Base-by-base conservation (phyloP, 1,140 invertebrate genomes). In the Leptoteleia sp. region DNA sequence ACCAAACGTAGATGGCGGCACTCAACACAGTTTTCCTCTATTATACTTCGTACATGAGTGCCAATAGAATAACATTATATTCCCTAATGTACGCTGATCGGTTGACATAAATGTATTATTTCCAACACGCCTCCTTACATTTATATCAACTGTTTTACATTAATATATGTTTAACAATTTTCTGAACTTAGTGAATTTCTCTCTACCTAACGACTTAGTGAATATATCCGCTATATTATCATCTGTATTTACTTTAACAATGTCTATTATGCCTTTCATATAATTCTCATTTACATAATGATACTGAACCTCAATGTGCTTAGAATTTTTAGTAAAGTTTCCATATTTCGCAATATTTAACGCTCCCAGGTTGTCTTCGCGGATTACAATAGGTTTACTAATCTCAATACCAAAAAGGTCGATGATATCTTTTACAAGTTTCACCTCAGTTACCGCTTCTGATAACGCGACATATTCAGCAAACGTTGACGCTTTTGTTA, bases 391-490 rank as follows among this genome's bases (percentile, higher is more conserved):
- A 2, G 19, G 19, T 5, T 5, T 22, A 22, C 19, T 3, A 22
- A 3, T 22, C 5, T 22, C 5, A 22, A 22, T 22, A 3, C 19
- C 2, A 22, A 22, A 22, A 22, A 22, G 2, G 2, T 22, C 19
- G 5, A 22, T 22, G 5, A 17, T 7, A n/a, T 71, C 22, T 54
- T 33, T 71, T 1, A 78, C n/a, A 11, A 71, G 15, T 61, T 16
- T 67, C 1, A 72, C 1, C 29, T 78, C 67, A 22, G 61, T 71
- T 6, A 71, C 65, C 2, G 27, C 29, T 31, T 64, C 43, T 25
- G 68, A 79, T n/a, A 79, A 27, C 9, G 68, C 76, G 22, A 73
- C 55, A 47, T 73, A 79, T 29, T 79, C 68, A 0, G 76, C 76
- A 38, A 15, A 42, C 12, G 62, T 79, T 0, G 68, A 73, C 1